Evolutionary conservation across 1,140 invertebrate genomes (phyloP).

Genomic region (Zaprionus taronus): DNA sequence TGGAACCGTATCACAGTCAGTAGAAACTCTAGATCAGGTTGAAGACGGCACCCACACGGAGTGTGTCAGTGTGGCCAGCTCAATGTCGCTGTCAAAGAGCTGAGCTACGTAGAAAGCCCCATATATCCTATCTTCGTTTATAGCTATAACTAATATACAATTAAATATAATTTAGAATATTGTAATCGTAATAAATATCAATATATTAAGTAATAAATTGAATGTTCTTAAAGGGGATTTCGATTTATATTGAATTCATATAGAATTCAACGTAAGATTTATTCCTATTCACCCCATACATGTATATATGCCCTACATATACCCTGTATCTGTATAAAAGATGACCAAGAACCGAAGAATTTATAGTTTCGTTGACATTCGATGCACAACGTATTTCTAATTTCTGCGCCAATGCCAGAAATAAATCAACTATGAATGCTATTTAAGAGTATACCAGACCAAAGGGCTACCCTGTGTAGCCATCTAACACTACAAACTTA

Average conservation of each 20-base stretch:
- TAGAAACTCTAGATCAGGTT: slow-evolving; percentile 53
- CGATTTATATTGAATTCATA: not conserved
- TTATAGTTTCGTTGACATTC: slow-evolving; percentile 63
- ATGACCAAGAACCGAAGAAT: slow-evolving; percentile 37
- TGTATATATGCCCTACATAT: not conserved
- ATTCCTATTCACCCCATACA: not conserved
- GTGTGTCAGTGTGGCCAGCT: slow-evolving; percentile 65
- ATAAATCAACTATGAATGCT: slow-evolving; percentile 11
- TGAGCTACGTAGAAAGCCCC: not conserved
- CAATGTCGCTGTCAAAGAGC: slow-evolving; percentile 30
- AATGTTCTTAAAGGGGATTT: not conserved
- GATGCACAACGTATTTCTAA: slow-evolving; percentile 40
- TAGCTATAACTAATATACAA: no score
- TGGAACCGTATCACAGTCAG: slow-evolving; percentile 23
- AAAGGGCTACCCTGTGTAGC: not conserved
- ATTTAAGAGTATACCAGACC: not conserved
- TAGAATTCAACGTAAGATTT: not conserved
- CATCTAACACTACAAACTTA: not conserved
- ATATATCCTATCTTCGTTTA: not conserved
- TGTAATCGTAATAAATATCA: not conserved
- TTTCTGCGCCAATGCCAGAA: slow-evolving; percentile 64
- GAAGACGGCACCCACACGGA: slow-evolving; percentile 50
- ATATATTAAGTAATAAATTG: not conserved
- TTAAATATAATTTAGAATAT: not conserved
- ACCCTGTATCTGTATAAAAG: not conserved